Base-by-base conservation (phyloP, 2,888 invertebrate species). In the Aspidapion aeneum region DNA sequence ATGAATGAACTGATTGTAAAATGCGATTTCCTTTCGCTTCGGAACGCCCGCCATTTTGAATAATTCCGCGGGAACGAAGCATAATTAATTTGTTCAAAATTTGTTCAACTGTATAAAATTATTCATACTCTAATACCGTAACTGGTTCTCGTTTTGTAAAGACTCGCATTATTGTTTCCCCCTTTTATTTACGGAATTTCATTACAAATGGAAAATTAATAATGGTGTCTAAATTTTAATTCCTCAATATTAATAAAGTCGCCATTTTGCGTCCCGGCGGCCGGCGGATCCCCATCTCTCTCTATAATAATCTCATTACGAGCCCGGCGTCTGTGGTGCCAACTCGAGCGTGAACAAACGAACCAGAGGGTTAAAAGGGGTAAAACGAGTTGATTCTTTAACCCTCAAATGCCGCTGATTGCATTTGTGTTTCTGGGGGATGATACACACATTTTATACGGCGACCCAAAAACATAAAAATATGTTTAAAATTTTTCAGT, bases 261-360 rank as follows among this genome's bases (percentile, higher is more conserved):
- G 79, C 79, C 79, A 79, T 79, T 80, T 80, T 79, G 79, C 75
- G 71, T 69, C 69, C 66, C 69, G 76, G n/a, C n/a, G n/a, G n/a
- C n/a, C n/a, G n/a, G n/a, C n/a, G n/a, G n/a, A 75, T 77, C 78
- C 77, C 76, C 74, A 70, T 61, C 65, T 57, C 5, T 17, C 18
- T 48, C 58, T 77, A 79, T 80, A 78, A 80, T 80, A 80, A 80
- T 80, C 80, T 78, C 79, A 78, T 80, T 80, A 80, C 77, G 75
- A 75, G 76, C n/a, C n/a, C 78, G 79, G 78, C 78, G 79, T 78
- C 79, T 77, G 76, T 74, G 73, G 73, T 74, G 75, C 71, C 74
- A 75, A 74, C 74, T 78, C 74, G 75, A 78, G 80, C 79, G 79
- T 78, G 61, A 78, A 74, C 73, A 72, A 74, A 74, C 72, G 72